These are phyloP conservation scores for Cetonia aurata DNA, from an alignment of 2,888 invertebrate genomes.

Conservation along the genomic window DNA sequence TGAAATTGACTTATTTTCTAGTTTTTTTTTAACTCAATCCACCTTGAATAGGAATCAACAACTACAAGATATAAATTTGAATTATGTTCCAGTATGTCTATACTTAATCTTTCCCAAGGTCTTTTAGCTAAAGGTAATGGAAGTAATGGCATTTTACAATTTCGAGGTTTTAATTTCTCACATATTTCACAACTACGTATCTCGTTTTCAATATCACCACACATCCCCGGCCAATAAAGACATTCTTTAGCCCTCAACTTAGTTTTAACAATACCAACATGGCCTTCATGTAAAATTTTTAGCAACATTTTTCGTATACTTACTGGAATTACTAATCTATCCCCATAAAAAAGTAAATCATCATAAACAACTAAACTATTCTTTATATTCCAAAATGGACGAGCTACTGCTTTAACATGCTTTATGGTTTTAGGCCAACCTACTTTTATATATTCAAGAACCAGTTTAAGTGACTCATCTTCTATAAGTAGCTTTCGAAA, in stretches of 20 bases:
- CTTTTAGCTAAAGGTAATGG: conserved; percentile 53
- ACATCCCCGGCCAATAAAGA: conserved; percentile 54
- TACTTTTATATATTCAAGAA: conserved; percentile 6
- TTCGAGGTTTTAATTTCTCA: conserved; percentile 46
- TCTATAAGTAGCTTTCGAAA: conserved; percentile 18
- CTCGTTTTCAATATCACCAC: conserved; percentile 49
- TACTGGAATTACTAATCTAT: conserved; percentile 49
- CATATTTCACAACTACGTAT: conserved; percentile 48
- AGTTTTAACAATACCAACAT: conserved; percentile 55
- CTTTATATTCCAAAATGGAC: conserved; percentile 37
- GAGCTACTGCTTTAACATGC: conserved; percentile 22
- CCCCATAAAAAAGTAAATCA: too few species aligned
- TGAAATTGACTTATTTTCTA: conserved; percentile 38
- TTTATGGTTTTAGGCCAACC: conserved; percentile 40
- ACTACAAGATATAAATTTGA: conserved; percentile 49
- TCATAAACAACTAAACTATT: conserved; percentile 35
- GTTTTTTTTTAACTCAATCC: conserved; percentile 50
- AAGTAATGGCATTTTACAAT: conserved; percentile 51
- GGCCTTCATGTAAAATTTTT: conserved; percentile 51
- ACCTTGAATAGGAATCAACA: conserved; percentile 53
- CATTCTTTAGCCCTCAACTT: conserved; percentile 51
- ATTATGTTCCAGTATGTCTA: too few species aligned
- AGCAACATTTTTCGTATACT: conserved; percentile 47
- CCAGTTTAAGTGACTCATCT: conserved; percentile 25
- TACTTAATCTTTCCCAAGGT: too few species aligned